Evolutionary conservation across 2,888 invertebrate species (phyloP).

Genomic region (Venusia cambrica): DNA sequence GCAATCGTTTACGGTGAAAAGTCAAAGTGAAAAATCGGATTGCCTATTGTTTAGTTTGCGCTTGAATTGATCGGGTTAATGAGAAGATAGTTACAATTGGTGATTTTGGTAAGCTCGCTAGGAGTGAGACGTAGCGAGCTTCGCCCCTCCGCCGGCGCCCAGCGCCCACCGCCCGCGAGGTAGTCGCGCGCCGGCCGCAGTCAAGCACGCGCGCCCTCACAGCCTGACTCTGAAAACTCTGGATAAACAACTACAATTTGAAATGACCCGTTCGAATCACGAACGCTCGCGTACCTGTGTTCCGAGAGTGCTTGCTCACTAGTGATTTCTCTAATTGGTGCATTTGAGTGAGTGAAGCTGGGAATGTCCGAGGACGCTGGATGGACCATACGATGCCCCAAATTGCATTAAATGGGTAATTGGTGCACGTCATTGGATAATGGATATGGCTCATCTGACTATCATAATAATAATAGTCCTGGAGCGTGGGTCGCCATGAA

Average conservation of each 20-base stretch:
- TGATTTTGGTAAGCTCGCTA: conserved; percentile 74
- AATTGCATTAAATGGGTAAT: conserved; percentile 81
- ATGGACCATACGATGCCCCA: conserved; percentile 73
- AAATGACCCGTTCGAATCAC: conserved; percentile 64
- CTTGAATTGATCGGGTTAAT: conserved; percentile 47
- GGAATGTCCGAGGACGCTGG: conserved; percentile 65
- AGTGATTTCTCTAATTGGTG: conserved; percentile 74
- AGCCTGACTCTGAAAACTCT: conserved; percentile 47
- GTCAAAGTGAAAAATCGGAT: conserved; percentile 33
- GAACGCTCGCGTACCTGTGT: conserved; percentile 57
- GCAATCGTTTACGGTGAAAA: conserved; percentile 13
- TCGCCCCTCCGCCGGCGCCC: conserved; percentile 76
- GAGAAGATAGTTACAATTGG: conserved; percentile 69
- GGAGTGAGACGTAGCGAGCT: conserved; percentile 70
- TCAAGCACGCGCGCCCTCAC: conserved; percentile 72
- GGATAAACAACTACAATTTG: conserved; percentile 51
- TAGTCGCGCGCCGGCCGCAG: conserved; percentile 77
- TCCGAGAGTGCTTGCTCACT: conserved; percentile 58
- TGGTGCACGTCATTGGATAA: conserved; percentile 79
- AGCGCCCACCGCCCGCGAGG: conserved; percentile 65
- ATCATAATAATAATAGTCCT: conserved; percentile 64
- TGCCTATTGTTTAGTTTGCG: conserved; percentile 24
- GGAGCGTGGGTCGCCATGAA: conserved; percentile 65
- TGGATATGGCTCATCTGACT: conserved; percentile 72
- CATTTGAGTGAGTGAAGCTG: conserved; percentile 73